Percentiles rank a stretch among this genome's conserved stretches.
Conservation (phyloP, 2,888 invertebrate genomes). For the Flexamia atlantica region DNA sequence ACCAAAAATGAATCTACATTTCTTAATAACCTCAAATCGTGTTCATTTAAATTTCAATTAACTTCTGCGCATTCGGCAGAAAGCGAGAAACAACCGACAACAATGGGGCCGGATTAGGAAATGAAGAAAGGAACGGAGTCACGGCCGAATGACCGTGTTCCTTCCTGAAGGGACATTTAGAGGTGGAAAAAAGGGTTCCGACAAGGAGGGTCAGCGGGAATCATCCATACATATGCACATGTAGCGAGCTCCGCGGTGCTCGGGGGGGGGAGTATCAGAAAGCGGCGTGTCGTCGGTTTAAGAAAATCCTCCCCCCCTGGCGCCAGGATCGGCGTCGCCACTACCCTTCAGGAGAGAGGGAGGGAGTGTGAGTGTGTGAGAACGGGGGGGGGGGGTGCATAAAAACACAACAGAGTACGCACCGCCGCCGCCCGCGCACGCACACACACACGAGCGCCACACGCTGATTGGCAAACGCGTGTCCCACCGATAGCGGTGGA, state of each 20-base stretch:
- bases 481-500: too few species aligned
- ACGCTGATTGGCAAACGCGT: background rate
- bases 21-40: too few species aligned
- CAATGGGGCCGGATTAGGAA: slow-evolving; percentile 8
- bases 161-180: slow-evolving; percentile 44
- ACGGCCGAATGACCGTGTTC: slow-evolving; percentile 30
- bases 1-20: too few species aligned
- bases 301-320: slow-evolving; percentile 50
- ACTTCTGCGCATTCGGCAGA: background rate
- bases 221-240: slow-evolving; percentile 50
- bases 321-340: slow-evolving; percentile 61
- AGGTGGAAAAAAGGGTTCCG: slow-evolving; percentile 34
- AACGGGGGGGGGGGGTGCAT: slow-evolving; percentile 27
- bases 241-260: background rate
- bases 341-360: slow-evolving; percentile 48
- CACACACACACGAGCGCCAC: background rate
- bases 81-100: background rate
- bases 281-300: slow-evolving; percentile 32
- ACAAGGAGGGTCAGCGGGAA: slow-evolving; percentile 28
- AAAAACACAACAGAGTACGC: slow-evolving; percentile 58
- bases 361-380: slow-evolving; percentile 21
- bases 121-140: slow-evolving; percentile 32
- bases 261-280: background rate
- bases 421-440: background rate
- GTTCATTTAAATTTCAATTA: too few species aligned